Evolutionary conservation across 2,113 vertebrate genomes (phyloP).

Genomic region (Tilapia sparmanii): DNA sequence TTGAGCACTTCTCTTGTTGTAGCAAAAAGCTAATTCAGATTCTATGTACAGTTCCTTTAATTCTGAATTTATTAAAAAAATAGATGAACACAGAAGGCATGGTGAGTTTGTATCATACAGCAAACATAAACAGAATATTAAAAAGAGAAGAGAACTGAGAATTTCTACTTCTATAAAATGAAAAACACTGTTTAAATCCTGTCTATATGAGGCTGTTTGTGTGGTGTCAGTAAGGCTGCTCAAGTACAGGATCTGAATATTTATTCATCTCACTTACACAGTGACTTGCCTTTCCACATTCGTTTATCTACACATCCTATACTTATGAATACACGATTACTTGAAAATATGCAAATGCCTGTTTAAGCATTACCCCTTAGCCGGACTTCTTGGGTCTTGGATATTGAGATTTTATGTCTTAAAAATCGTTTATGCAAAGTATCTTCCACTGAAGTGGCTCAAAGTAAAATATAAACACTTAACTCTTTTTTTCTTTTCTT

Average conservation of each 20-base stretch:
- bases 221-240: neutral
- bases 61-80: neutral
- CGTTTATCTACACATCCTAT: neutral
- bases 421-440: neutral
- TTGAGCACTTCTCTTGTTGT: neutral
- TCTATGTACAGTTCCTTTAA: neutral
- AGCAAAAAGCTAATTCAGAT: neutral
- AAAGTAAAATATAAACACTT: constrained; percentile 18
- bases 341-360: neutral
- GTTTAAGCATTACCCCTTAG: neutral
- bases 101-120: neutral
- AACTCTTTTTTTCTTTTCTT: neutral
- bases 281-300: neutral
- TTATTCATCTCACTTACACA: neutral
- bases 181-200: neutral
- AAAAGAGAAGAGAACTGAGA: neutral
- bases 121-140: neutral
- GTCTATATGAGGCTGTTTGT: rapidly evolving
- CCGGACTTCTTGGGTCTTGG: neutral
- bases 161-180: neutral
- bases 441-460: neutral
- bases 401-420: neutral
- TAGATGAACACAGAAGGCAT: neutral
- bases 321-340: neutral
- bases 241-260: neutral